Conservation (phyloP, 2,797 vertebrate genomes). For the Danio aesculapii region DNA sequence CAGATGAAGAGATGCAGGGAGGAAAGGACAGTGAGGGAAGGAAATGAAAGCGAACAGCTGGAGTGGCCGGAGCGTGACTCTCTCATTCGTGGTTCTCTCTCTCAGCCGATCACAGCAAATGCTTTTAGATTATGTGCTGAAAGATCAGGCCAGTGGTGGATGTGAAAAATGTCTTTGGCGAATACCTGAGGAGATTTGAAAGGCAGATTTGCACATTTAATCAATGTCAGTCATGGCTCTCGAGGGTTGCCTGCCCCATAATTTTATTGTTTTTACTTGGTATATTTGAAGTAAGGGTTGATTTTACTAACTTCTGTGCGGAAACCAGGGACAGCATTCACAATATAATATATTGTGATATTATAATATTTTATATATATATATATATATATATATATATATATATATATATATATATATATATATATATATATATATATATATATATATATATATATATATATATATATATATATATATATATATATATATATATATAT, state of each 20-base stretch:
- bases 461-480: too few species aligned
- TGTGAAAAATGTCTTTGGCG: too few species aligned
- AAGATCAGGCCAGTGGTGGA: background rate
- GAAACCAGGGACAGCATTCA: too few species aligned
- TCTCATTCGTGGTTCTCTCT: background rate
- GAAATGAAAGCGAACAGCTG: conserved; percentile 37
- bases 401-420: too few species aligned
- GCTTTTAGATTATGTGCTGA: conserved; percentile 12
- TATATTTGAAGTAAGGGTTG: background rate
- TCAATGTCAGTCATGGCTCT: background rate
- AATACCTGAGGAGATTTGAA: conserved; percentile 4
- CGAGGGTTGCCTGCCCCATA: too few species aligned
- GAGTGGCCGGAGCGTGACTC: conserved; percentile 4
- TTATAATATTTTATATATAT: too few species aligned
- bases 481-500: too few species aligned
- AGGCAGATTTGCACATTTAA: background rate
- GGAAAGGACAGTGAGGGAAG: conserved; percentile 25
- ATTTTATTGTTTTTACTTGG: background rate
- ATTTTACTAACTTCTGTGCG: background rate
- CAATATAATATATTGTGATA: too few species aligned
- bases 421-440: too few species aligned
- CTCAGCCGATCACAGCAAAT: background rate
- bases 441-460: too few species aligned
- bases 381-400: too few species aligned
- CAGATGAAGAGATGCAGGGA: conserved; percentile 5